These are phyloP conservation scores for Bombus huntii DNA, from an alignment of 1,140 invertebrate genomes.

Conservation along the genomic window DNA sequence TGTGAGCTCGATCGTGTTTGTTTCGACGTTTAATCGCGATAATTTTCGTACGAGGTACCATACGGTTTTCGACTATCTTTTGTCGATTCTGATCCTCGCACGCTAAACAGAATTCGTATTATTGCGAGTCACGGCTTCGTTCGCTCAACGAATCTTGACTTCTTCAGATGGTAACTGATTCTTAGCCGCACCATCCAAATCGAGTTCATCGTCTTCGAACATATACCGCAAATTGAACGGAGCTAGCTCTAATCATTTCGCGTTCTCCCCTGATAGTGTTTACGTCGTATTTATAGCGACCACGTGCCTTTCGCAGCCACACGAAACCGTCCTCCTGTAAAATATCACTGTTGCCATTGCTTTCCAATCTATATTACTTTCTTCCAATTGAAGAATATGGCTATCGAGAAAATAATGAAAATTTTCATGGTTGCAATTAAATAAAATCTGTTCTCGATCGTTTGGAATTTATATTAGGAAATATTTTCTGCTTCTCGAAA, in stretches of 20 bases:
- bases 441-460: too few relatives aligned
- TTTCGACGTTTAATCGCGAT: background rate
- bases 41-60: background rate
- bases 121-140: slow-evolving; percentile 34
- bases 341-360: slow-evolving; percentile 44
- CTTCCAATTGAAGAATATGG: background rate
- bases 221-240: slow-evolving; percentile 63
- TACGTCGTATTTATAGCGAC: slow-evolving; percentile 57
- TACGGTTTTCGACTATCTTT: background rate
- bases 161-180: slow-evolving; percentile 37
- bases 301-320: slow-evolving; percentile 39
- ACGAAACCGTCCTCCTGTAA: slow-evolving; percentile 6
- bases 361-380: slow-evolving; percentile 37
- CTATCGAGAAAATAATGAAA: too few relatives aligned
- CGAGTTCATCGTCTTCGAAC: slow-evolving; percentile 58
- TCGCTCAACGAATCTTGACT: slow-evolving; percentile 2
- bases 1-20: background rate
- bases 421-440: too few relatives aligned
- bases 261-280: slow-evolving; percentile 49
- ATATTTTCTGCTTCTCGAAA: too few relatives aligned
- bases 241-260: slow-evolving; percentile 61
- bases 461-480: too few relatives aligned
- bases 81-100: background rate
- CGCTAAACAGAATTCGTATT: slow-evolving; percentile 3
- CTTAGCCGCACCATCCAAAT: slow-evolving; percentile 58